phyloP scores from a whole-genome alignment of 2,113 vertebrate genomes.

The Puntigrus tetrazona region DNA sequence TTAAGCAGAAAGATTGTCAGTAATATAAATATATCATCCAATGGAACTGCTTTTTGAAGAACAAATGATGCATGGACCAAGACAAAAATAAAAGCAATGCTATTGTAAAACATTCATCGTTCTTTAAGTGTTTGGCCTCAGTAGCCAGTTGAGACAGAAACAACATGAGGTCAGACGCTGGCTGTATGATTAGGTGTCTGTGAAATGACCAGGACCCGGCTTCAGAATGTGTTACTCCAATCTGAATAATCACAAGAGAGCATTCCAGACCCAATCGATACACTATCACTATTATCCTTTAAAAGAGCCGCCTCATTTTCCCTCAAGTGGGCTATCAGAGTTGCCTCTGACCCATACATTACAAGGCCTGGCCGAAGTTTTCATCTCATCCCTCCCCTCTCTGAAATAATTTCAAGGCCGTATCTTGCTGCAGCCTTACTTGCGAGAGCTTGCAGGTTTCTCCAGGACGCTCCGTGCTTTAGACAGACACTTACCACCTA shows the following conservation, averaged over 20 bases:
- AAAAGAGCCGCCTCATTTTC: conserved; percentile 63
- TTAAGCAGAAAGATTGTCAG: background rate
- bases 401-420: conserved; percentile 32
- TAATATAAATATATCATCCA: background rate
- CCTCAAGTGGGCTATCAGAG: conserved; percentile 65
- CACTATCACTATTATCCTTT: conserved; percentile 65
- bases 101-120: background rate
- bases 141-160: conserved; percentile 15
- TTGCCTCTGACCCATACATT: conserved; percentile 56
- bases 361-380: conserved; percentile 41
- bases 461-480: background rate
- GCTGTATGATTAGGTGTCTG: conserved; percentile 51
- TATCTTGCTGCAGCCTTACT: conserved; percentile 1
- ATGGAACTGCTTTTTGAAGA: background rate
- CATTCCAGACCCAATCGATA: conserved; percentile 57
- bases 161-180: conserved; percentile 36
- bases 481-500: conserved; percentile 32
- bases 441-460: conserved; percentile 12
- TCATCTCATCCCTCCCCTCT: conserved; percentile 32
- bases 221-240: conserved; percentile 53
- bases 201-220: conserved; percentile 44
- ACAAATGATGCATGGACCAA: background rate
- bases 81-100: background rate
- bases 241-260: conserved; percentile 60
- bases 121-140: conserved; percentile 23